Evolutionary conservation across 2,888 invertebrate species (phyloP), one percentile per base, ranked within the genome.

Genomic region (Eurytoma adleriae): DNA sequence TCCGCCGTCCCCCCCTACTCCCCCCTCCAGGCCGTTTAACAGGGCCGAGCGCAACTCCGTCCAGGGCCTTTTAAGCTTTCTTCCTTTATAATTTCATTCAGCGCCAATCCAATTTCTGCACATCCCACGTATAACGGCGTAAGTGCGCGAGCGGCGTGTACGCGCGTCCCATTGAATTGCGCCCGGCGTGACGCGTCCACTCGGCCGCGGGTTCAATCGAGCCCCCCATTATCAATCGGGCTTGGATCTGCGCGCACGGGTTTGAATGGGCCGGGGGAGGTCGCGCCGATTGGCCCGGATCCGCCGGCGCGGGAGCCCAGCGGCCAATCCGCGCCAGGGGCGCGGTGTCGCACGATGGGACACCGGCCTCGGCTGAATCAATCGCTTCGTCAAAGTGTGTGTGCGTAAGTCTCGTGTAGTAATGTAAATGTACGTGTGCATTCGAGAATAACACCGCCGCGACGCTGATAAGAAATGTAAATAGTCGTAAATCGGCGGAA

Each of bases 61-160:
- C 56, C 59, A 56, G 20, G 18, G 10, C 1, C 4, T 20, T 48
- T 57, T 27, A 40, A 24, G 67, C 13, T 13, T 69, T 27, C 18
- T 66, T 66, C 72, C 70, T 72, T 78, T 71, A 78, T 78, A 67
- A 78, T 66, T 72, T 72, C 57, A 78, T 78, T 78, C 67, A 78
- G 78, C 59, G 20, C 56, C 66, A 69, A 64, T 77, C 66, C 30
- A 77, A 77, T 77, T 77, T 76, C 48, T 66, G 70, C 57, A 7
- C 74, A n/a, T n/a, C 24, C 18, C 27, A 14, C 18, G 27, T 3
- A 69, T 18, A 40, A 56, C 24, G 30, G 20, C 13, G 59, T 20
- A 7, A 18, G 18, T 18, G 20, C 50, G 16, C 16, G 14, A 52
- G 52, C 12, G 16, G 52, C 52, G 50, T n/a, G 4, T 30, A 30